Evolutionary conservation across 2,113 vertebrate genomes (phyloP), one percentile per base, ranked within the genome.

Genomic region (Pluvialis apricaria): DNA sequence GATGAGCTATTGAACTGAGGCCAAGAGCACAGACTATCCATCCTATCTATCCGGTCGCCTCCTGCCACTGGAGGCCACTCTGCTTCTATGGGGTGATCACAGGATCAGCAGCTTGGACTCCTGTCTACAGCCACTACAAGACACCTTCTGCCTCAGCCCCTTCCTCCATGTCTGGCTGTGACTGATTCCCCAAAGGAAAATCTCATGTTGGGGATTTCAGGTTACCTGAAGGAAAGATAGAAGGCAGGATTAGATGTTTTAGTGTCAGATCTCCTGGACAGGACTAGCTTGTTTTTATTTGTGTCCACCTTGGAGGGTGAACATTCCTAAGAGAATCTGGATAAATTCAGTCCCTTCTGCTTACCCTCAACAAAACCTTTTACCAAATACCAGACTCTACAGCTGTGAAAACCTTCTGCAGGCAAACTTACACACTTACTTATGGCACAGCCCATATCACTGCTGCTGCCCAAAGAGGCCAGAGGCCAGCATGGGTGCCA

Each of bases 41-140:
- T 31, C 51, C 6, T 5, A 3, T 21, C n/a, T 71, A 13, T 34
- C 51, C 5, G 1, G 45, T 32, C 17, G 3, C 26, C 55, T 96
- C 52, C 82, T 90, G 72, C 96, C 96, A 61, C 94, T 94, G 95
- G 96, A n/a, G 96, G 95, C 77, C 88, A 92, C 95, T 92, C 88
- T 86, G 86, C 77, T 7, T 57, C 96, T 36, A 4, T 13, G 73
- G 88, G 92, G 77, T 19, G 77, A 81, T 3, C 7, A 28, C 31
- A 61, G 26, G 8, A 84, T 9, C 40, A 17, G 44, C 38, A 44
- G 18, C 44, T 15, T 6, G 22, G 20, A 16, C 9, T 86, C 17
- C 19, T 16, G 6, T 8, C n/a, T 25, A 1, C 69, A 83, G 83
- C 34, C 44, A 51, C 49, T 49, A 21, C 47, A 49, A 49, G 47